Evolutionary conservation across 2,113 vertebrate species (phyloP).

Genomic region (Indicator maculatus): DNA sequence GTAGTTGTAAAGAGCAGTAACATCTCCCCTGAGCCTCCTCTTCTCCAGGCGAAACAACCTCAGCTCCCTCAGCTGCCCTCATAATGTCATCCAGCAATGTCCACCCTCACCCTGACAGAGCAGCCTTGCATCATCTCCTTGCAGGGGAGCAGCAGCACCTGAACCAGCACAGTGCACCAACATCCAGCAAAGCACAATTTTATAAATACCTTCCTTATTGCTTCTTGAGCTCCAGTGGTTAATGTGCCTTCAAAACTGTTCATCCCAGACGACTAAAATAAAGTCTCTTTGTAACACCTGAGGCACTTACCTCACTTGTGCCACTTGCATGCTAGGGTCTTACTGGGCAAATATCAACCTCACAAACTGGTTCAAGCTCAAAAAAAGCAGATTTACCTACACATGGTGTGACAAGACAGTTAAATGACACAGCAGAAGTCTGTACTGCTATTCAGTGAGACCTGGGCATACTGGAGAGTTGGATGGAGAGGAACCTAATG

Average conservation of each 20-base stretch:
- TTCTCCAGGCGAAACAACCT: no score
- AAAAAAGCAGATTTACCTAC: neutral
- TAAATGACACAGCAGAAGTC: neutral
- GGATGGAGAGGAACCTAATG: no score
- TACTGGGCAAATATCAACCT: neutral
- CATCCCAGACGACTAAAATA: neutral
- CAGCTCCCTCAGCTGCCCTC: no score
- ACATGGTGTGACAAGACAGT: neutral
- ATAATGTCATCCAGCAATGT: neutral
- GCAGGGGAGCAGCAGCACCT: neutral
- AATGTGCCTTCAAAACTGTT: neutral
- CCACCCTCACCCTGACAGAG: neutral
- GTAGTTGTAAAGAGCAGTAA: no score
- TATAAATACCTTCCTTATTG: neutral
- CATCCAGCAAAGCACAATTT: neutral
- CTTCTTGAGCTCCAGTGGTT: neutral
- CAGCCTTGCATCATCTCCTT: accelerated
- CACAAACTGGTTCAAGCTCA: neutral
- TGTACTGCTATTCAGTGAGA: no score
- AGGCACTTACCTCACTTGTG: accelerated
- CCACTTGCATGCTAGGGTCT: neutral
- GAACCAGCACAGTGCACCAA: neutral
- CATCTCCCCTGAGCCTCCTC: no score
- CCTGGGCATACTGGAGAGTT: no score
- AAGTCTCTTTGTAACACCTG: neutral